Percentiles rank a stretch among this genome's conserved stretches.
phyloP scores from a whole-genome alignment of 2,797 vertebrate genomes.

The Anguilla megastoma region DNA sequence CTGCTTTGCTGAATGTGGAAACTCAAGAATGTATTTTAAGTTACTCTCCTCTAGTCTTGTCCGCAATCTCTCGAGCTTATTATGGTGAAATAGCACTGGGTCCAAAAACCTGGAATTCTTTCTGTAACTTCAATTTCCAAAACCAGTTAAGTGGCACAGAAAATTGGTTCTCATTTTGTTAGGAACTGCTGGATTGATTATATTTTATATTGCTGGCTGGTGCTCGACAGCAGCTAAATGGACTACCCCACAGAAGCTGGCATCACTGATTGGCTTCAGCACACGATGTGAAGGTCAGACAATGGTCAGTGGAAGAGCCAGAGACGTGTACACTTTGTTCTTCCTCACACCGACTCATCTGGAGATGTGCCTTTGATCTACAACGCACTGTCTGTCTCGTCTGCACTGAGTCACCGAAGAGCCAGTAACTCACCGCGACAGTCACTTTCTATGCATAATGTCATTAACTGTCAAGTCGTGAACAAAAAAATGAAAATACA shows the following conservation, averaged over 20 bases:
- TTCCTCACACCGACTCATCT: not conserved
- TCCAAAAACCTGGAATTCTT: not conserved
- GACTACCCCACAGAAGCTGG: not conserved
- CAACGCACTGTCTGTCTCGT: not conserved
- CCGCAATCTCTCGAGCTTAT: not conserved
- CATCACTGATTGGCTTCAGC: not conserved
- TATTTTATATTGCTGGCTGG: slow-evolving; percentile 11
- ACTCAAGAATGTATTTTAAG: not conserved
- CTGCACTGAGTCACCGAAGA: not conserved
- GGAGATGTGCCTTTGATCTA: not conserved
- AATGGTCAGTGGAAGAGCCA: not conserved
- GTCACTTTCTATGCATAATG: not conserved
- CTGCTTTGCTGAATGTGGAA: not conserved
- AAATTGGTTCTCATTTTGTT: not conserved
- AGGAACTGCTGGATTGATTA: not conserved
- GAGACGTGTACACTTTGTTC: not conserved
- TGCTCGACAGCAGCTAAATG: not conserved
- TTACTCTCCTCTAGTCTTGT: not conserved
- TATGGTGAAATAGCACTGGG: not conserved
- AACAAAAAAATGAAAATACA: not conserved
- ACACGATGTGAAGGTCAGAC: not conserved
- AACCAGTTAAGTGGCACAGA: not conserved
- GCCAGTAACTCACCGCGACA: not conserved
- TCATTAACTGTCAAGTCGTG: not conserved
- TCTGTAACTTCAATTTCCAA: not conserved